Evolutionary conservation across 1,140 invertebrate species (phyloP).

Genomic region (Drosophila bifasciata): DNA sequence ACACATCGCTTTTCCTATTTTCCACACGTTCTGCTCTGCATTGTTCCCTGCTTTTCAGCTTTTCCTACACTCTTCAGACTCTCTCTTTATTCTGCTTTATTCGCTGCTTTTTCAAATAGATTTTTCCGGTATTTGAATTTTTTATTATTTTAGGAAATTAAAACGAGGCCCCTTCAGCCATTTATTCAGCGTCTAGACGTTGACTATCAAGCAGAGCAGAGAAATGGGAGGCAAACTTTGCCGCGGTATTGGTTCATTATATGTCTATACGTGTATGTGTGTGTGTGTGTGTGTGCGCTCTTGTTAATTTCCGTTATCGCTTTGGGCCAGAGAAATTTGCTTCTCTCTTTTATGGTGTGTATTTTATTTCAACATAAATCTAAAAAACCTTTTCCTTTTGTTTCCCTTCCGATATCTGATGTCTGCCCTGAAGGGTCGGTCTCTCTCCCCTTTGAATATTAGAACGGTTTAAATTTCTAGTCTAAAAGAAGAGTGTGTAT

Average conservation of each 20-base stretch:
- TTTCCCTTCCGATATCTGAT: conserved; percentile 23
- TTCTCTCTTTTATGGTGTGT: background rate
- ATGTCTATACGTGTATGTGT: too few species aligned
- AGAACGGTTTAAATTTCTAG: too few species aligned
- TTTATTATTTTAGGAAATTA: conserved; percentile 33
- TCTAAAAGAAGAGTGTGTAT: conserved; percentile 6
- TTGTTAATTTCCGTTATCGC: conserved; percentile 6
- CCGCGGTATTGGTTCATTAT: too few species aligned
- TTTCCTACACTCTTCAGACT: background rate
- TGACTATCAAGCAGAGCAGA: too few species aligned
- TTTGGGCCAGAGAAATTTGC: background rate
- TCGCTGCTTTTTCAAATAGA: conserved; percentile 50
- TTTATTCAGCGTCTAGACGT: too few species aligned
- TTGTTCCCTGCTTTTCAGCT: too few species aligned
- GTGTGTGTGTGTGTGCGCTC: too few species aligned
- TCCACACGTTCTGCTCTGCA: too few species aligned
- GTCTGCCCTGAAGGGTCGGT: background rate
- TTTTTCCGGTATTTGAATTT: conserved; percentile 58
- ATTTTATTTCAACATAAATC: conserved; percentile 21
- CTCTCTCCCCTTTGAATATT: too few species aligned
- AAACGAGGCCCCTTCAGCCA: too few species aligned
- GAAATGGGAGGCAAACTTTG: too few species aligned
- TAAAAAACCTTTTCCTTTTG: conserved; percentile 20
- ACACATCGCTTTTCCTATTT: background rate
- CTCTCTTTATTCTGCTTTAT: too few species aligned